phyloP scores from a whole-genome alignment of 2,797 vertebrate species.

The Chaetodon trifasciatus region DNA sequence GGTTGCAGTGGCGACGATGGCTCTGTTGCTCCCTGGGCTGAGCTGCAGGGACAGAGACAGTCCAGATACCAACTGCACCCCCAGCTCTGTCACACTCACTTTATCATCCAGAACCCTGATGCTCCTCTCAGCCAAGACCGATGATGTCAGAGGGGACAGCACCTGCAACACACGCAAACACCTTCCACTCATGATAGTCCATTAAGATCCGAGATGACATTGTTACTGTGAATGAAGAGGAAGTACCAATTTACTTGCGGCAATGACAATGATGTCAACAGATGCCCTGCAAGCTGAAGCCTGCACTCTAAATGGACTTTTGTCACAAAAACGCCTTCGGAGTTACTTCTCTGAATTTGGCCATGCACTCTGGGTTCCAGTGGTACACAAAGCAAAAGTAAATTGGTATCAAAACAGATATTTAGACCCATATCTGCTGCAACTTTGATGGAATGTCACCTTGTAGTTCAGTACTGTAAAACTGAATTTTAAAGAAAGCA shows the following conservation, averaged over 20 bases:
- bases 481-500: background rate
- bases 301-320: background rate
- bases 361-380: background rate
- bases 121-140: conserved; percentile 90
- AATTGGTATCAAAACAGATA: background rate
- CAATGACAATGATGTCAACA: conserved; percentile 16
- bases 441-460: background rate
- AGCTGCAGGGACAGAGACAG: conserved; percentile 91
- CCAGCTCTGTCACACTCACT: conserved; percentile 92
- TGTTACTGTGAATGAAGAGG: conserved; percentile 1
- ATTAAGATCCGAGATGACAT: conserved; percentile 4
- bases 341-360: conserved; percentile 9
- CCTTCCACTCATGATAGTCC: conserved; percentile 17
- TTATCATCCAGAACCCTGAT: conserved; percentile 93
- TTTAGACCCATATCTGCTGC: background rate
- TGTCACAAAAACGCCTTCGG: background rate
- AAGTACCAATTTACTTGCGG: background rate
- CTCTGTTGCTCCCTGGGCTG: conserved; percentile 89
- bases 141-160: conserved; percentile 90
- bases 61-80: conserved; percentile 92
- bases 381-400: background rate
- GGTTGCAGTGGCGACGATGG: conserved; percentile 89
- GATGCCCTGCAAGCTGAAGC: background rate
- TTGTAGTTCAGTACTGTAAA: background rate
- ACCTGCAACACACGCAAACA: conserved; percentile 83